Percentiles rank a stretch among this genome's conserved stretches.
phyloP scores from a whole-genome alignment of 2,888 invertebrate genomes.

The Scaptomyza reducta region DNA sequence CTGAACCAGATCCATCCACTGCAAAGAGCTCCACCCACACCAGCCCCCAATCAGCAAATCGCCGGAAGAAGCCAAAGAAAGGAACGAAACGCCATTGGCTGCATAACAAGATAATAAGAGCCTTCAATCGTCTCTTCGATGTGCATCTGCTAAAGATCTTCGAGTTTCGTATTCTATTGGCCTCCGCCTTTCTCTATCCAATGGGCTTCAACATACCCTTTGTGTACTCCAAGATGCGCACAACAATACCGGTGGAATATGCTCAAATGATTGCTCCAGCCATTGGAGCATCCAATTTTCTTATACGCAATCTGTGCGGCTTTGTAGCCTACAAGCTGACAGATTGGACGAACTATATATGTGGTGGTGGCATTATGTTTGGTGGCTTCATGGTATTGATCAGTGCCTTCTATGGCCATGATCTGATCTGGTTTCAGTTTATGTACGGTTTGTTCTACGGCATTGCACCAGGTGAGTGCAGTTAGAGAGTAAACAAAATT shows the following conservation, averaged over 20 bases:
- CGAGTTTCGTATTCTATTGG: constrained; percentile 82
- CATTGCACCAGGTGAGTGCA: constrained; percentile 71
- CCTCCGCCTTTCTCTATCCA: constrained; percentile 88
- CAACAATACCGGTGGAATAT: constrained; percentile 80
- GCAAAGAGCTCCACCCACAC: neutral
- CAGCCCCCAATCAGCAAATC: constrained; percentile 1
- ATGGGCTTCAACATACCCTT: constrained; percentile 93
- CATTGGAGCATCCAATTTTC: constrained; percentile 90
- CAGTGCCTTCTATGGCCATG: constrained; percentile 86
- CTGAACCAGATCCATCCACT: neutral
- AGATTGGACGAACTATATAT: constrained; percentile 64
- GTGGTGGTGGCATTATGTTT: constrained; percentile 82
- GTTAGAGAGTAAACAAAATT: too few relatives aligned
- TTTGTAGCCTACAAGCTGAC: constrained; percentile 70
- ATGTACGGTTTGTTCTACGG: constrained; percentile 74
- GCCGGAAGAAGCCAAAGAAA: constrained; percentile 29
- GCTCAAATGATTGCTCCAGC: constrained; percentile 77
- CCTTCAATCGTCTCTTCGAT: constrained; percentile 71
- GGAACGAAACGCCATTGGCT: constrained; percentile 39
- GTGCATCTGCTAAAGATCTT: constrained; percentile 58
- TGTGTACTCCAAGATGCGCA: constrained; percentile 86
- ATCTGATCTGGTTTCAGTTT: constrained; percentile 74
- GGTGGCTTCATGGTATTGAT: constrained; percentile 86
- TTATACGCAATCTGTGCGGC: constrained; percentile 81
- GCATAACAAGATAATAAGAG: constrained; percentile 53